Conservation (phyloP, 37 sponge, comb jelly and placozoan genomes). For the Halichondria panicea region DNA sequence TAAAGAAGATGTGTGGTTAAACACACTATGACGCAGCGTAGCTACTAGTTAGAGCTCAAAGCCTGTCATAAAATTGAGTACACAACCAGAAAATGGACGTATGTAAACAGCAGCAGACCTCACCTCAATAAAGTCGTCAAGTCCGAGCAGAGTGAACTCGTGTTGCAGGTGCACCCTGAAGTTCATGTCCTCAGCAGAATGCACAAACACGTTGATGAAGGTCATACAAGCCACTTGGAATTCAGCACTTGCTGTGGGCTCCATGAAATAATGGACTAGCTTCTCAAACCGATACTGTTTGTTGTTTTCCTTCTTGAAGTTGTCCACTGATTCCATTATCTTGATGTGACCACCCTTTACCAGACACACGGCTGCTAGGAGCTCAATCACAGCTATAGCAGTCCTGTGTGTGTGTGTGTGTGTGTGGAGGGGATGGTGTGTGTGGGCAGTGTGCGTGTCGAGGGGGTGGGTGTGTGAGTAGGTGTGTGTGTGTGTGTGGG, state of each 20-base stretch:
- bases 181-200: conserved; percentile 77
- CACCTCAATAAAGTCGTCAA: conserved; percentile 75
- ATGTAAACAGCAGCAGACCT: too few species aligned
- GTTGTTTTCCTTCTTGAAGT: conserved; percentile 58
- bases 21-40: too few species aligned
- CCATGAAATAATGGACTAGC: conserved; percentile 58
- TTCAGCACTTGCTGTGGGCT: conserved; percentile 14
- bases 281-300: conserved; percentile 55
- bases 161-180: conserved; percentile 82
- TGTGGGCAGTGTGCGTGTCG: too few species aligned
- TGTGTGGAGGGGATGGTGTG: too few species aligned
- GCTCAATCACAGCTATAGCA: conserved; percentile 65
- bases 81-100: too few species aligned
- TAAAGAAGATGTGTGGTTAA: too few species aligned
- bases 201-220: conserved; percentile 80
- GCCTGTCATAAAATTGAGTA: too few species aligned
- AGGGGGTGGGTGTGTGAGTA: too few species aligned
- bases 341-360: conserved; percentile 76
- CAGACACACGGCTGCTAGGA: conserved; percentile 80
- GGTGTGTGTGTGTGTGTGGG: too few species aligned
- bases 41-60: too few species aligned
- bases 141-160: conserved; percentile 74
- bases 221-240: conserved; percentile 77
- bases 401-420: too few species aligned
- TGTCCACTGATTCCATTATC: conserved; percentile 80